Conservation (phyloP, 2,113 vertebrate genomes). For the Miniopterus natalensis region DNA sequence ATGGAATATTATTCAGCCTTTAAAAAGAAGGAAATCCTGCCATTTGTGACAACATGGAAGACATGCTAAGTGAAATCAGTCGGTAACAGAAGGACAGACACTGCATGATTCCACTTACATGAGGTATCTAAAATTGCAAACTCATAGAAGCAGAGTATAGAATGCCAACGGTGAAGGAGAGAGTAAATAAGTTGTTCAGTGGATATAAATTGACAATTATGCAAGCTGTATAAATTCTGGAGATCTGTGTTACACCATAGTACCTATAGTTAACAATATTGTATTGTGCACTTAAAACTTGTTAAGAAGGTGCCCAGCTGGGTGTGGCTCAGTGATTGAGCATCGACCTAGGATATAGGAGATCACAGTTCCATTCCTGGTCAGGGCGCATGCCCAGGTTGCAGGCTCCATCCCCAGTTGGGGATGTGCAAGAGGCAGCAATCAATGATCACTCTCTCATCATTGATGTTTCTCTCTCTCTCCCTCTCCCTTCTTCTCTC, state of each 20-base stretch:
- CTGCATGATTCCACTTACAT: not conserved
- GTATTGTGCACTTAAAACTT: not conserved
- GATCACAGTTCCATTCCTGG: too few relatives aligned
- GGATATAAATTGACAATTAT: not conserved
- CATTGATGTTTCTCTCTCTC: too few relatives aligned
- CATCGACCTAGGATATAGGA: too few relatives aligned
- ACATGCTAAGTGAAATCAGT: not conserved
- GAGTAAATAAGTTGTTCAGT: not conserved
- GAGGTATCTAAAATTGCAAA: not conserved
- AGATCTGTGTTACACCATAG: not conserved
- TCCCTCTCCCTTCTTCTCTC: too few relatives aligned
- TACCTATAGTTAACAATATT: not conserved
- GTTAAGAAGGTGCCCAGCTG: too few relatives aligned
- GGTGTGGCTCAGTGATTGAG: too few relatives aligned
- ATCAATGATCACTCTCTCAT: too few relatives aligned
- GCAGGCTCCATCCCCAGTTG: too few relatives aligned
- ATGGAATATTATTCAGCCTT: not conserved
- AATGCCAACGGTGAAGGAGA: not conserved
- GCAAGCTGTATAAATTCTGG: not conserved
- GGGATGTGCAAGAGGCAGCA: too few relatives aligned
- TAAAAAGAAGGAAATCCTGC: not conserved
- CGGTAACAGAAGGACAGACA: not conserved
- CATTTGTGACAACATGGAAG: not conserved
- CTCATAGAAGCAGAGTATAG: not conserved
- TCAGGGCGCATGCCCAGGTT: too few relatives aligned